These are phyloP conservation scores for Sterna hirundo DNA, from an alignment of 2,113 vertebrate species.

Conservation along the genomic window DNA sequence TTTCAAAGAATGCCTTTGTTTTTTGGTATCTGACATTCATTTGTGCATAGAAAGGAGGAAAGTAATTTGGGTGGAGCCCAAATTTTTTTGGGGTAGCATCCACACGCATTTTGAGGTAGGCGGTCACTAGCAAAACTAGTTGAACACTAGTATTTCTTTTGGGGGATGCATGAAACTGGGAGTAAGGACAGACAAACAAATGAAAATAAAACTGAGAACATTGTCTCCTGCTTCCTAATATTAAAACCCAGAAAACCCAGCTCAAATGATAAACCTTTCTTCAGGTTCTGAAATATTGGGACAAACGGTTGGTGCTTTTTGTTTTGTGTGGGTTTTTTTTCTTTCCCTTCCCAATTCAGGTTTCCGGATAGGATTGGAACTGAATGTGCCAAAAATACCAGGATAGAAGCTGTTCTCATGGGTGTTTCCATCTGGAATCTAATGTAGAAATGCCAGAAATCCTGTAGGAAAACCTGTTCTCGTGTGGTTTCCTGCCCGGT, in stretches of 20 bases:
- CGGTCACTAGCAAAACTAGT: background rate
- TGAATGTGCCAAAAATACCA: slow-evolving; percentile 67
- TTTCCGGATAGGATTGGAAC: slow-evolving; percentile 57
- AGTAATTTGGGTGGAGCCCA: background rate
- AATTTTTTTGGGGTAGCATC: background rate
- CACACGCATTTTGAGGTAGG: background rate
- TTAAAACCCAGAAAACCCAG: background rate
- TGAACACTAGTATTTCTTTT: background rate
- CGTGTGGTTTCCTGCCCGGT: slow-evolving; percentile 67
- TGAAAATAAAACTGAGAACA: background rate
- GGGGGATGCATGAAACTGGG: background rate
- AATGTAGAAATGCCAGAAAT: slow-evolving; percentile 71
- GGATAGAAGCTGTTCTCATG: slow-evolving; percentile 70
- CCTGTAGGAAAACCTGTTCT: slow-evolving; percentile 72
- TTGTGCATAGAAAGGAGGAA: background rate
- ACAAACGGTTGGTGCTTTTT: background rate
- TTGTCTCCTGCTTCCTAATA: background rate
- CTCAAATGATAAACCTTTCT: background rate
- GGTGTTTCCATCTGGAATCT: slow-evolving; percentile 72
- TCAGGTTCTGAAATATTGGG: background rate
- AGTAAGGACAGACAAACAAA: background rate
- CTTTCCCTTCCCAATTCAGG: slow-evolving; percentile 27
- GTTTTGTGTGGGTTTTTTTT: background rate
- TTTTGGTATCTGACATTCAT: background rate
- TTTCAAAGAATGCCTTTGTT: background rate